Evolutionary conservation across 35 echinoderm and acorn worm genomes (phyloP).

Genomic region (Apostichopus californicus): DNA sequence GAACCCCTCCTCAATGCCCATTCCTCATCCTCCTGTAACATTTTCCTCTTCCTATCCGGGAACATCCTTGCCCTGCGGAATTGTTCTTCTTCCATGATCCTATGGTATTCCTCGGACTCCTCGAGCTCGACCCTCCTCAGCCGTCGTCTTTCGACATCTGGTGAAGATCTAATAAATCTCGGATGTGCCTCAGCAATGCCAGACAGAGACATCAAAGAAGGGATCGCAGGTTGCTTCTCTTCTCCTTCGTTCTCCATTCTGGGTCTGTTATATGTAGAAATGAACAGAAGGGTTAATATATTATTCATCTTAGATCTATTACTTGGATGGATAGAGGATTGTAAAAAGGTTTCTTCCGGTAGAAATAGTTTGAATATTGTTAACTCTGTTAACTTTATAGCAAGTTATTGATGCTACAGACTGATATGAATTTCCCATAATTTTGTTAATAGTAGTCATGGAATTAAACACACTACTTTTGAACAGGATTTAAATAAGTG

Average conservation of each 20-base stretch:
- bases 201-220: slow-evolving; percentile 27
- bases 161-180: background rate
- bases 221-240: background rate
- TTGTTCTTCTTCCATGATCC: background rate
- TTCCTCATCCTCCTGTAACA: background rate
- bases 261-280: background rate
- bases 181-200: background rate
- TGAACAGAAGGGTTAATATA: background rate
- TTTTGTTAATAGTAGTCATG: too few species aligned
- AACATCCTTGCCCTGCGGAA: background rate
- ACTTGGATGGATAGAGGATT: too few species aligned
- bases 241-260: background rate
- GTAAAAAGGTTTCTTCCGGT: too few species aligned
- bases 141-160: background rate
- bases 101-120: background rate
- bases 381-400: too few species aligned
- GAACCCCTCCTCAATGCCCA: slow-evolving; percentile 7
- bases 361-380: too few species aligned
- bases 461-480: too few species aligned
- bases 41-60: slow-evolving; percentile 15
- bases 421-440: too few species aligned
- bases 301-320: too few species aligned
- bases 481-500: too few species aligned
- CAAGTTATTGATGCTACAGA: too few species aligned
- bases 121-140: background rate